phyloP scores from a whole-genome alignment of 2,888 invertebrate genomes.

The Unio pictorum region DNA sequence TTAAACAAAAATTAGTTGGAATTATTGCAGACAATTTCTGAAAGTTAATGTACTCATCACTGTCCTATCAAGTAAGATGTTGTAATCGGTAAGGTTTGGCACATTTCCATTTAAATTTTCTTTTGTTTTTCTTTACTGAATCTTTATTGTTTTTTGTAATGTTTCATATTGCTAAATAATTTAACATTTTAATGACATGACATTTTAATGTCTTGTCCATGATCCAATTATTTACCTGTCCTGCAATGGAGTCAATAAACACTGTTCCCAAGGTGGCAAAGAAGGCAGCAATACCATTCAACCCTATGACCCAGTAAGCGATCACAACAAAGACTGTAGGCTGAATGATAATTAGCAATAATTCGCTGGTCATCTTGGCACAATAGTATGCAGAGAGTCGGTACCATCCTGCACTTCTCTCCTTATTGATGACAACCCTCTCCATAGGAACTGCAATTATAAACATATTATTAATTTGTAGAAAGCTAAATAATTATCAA shows the following conservation, averaged over 20 bases:
- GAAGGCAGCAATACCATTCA: slow-evolving; percentile 78
- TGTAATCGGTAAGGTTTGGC: no score
- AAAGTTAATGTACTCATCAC: no score
- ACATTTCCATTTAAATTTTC: no score
- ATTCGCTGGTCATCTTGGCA: slow-evolving; percentile 86
- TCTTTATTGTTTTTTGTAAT: no score
- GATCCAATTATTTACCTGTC: slow-evolving; percentile 75
- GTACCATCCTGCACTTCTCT: slow-evolving; percentile 84
- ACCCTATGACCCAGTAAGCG: slow-evolving; percentile 84
- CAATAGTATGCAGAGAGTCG: slow-evolving; percentile 85
- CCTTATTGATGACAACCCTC: slow-evolving; percentile 85
- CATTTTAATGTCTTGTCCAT: background rate
- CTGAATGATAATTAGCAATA: slow-evolving; percentile 82
- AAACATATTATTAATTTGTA: background rate
- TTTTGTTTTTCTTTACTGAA: no score
- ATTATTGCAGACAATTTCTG: no score
- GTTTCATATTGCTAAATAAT: no score
- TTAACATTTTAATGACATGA: background rate
- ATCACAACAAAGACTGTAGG: slow-evolving; percentile 84
- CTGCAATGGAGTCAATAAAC: slow-evolving; percentile 82
- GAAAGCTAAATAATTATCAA: no score
- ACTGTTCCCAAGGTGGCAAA: slow-evolving; percentile 80
- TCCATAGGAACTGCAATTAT: slow-evolving; percentile 81
- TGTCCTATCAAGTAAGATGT: no score
- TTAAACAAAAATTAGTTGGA: no score